Percentiles rank a stretch among this genome's conserved stretches.
Conservation (phyloP, 2,888 invertebrate genomes). For the Ctena decussata region DNA sequence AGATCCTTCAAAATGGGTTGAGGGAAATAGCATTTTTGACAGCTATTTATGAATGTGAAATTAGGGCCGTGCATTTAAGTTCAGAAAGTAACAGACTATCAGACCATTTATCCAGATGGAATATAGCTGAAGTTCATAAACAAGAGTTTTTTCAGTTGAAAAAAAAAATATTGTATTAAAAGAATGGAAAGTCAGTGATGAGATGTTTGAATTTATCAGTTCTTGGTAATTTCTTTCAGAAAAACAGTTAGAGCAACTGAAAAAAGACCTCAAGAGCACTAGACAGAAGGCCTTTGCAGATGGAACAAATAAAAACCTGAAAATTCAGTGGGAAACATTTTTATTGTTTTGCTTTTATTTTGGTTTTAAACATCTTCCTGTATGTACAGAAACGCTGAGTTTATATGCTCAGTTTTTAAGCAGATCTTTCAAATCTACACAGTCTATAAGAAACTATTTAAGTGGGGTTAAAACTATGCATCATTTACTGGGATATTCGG, state of each 20-base stretch:
- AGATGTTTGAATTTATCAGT: not conserved
- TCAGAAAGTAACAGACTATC: not conserved
- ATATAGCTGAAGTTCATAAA: not conserved
- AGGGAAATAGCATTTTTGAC: not conserved
- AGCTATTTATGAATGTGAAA: not conserved
- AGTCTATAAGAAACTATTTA: not conserved
- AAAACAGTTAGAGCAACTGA: not conserved
- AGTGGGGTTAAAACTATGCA: not conserved
- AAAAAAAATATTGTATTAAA: not conserved
- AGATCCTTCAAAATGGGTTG: not conserved
- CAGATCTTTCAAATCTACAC: not conserved
- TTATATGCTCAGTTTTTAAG: not conserved
- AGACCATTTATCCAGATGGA: not conserved
- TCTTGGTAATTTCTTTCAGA: not conserved
- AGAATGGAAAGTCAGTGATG: not conserved
- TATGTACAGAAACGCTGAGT: not conserved
- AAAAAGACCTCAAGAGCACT: not conserved
- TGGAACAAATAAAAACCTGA: not conserved
- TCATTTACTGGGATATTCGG: not conserved
- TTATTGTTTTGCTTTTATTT: not conserved
- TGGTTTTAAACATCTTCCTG: not conserved
- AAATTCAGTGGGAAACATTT: not conserved
- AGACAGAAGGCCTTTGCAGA: not conserved
- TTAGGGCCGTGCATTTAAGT: not conserved
- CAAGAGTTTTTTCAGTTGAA: not conserved